Percentiles rank a stretch among this genome's conserved stretches.
These are phyloP conservation scores for Australoheros facetus DNA, from an alignment of 2,797 vertebrate species.

Conservation along the genomic window DNA sequence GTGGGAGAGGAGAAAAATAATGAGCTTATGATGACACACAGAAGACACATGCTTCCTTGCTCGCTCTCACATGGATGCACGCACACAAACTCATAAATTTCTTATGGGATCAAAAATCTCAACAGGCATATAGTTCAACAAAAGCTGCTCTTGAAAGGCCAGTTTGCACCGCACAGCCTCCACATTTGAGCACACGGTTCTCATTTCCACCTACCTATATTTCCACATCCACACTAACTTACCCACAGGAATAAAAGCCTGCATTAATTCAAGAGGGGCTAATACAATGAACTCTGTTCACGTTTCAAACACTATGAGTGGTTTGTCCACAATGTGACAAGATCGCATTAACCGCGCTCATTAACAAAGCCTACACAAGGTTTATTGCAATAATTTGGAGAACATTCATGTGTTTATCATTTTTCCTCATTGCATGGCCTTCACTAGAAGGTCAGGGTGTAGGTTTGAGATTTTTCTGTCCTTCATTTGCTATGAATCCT, in stretches of 20 bases:
- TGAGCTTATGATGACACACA: constrained; percentile 77
- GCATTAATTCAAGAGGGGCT: constrained; percentile 73
- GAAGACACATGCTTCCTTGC: constrained; percentile 59
- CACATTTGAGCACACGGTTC: constrained; percentile 43
- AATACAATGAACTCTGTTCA: constrained; percentile 66
- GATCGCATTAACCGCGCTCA: constrained; percentile 59
- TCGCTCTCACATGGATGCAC: constrained; percentile 27
- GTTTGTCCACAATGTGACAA: constrained; percentile 55
- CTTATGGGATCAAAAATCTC: constrained; percentile 68
- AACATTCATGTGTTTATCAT: constrained; percentile 58
- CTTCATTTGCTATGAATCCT: constrained; percentile 24
- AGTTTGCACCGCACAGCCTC: constrained; percentile 56
- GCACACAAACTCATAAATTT: constrained; percentile 55
- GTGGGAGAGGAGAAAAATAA: constrained; percentile 85
- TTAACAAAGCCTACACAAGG: constrained; percentile 65
- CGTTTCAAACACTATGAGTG: constrained; percentile 58
- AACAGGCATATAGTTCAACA: constrained; percentile 60
- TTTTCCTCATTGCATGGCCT: constrained; percentile 24
- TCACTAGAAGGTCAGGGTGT: constrained; percentile 54
- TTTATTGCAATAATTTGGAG: constrained; percentile 41
- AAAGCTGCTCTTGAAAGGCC: constrained; percentile 61
- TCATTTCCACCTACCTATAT: constrained; percentile 55
- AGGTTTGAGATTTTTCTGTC: constrained; percentile 27
- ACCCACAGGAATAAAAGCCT: constrained; percentile 60
- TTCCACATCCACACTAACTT: constrained; percentile 40